Percentiles rank a stretch among this genome's conserved stretches.
Conservation (phyloP, 2,797 vertebrate species). For the Spondyliosoma cantharus region DNA sequence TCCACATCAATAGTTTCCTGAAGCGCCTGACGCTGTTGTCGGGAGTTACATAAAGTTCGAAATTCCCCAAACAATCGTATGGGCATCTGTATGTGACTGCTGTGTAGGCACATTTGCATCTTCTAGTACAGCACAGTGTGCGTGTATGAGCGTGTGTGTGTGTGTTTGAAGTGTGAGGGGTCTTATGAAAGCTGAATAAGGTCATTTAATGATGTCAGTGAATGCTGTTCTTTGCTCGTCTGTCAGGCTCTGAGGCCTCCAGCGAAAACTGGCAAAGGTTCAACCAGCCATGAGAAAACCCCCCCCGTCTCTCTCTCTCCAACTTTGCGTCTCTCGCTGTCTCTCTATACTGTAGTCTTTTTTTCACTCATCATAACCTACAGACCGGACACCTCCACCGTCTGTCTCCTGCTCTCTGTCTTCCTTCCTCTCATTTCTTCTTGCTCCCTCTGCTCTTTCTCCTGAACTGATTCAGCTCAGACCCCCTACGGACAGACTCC, state of each 20-base stretch:
- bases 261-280: slow-evolving; percentile 54
- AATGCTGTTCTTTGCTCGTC: slow-evolving; percentile 53
- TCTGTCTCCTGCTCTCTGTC: background rate
- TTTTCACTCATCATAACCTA: background rate
- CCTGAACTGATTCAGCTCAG: slow-evolving; percentile 33
- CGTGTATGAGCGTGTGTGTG: slow-evolving; percentile 13
- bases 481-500: slow-evolving; percentile 33
- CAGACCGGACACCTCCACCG: background rate
- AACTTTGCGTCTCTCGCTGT: background rate
- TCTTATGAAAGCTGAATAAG: slow-evolving; percentile 42
- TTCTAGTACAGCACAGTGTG: background rate
- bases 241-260: slow-evolving; percentile 60
- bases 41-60: background rate
- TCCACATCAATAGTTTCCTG: too few species aligned
- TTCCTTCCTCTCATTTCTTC: slow-evolving; percentile 10
- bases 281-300: slow-evolving; percentile 59
- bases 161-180: slow-evolving; percentile 7
- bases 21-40: background rate
- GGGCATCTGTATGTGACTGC: background rate
- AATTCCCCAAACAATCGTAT: background rate
- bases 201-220: slow-evolving; percentile 55
- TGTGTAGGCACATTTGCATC: background rate
- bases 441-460: slow-evolving; percentile 22
- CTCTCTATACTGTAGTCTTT: background rate
- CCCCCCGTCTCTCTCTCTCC: slow-evolving; percentile 8